Percentiles rank a stretch among this genome's conserved stretches.
phyloP scores from a whole-genome alignment of 2,797 vertebrate species.

The Enteromius paludinosus region DNA sequence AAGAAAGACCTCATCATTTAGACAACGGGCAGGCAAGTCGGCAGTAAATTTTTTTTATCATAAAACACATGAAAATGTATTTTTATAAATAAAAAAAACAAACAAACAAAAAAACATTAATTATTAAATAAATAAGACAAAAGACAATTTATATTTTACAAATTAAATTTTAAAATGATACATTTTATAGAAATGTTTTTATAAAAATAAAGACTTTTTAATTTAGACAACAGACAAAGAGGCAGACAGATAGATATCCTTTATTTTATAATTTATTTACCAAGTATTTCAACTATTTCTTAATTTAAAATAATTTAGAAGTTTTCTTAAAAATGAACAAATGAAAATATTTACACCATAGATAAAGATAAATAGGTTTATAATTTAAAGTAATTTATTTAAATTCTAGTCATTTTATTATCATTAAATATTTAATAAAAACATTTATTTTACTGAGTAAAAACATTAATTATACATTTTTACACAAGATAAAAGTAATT shows the following conservation, averaged over 20 bases:
- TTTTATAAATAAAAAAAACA: not conserved
- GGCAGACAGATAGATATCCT: not conserved
- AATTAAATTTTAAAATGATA: not conserved
- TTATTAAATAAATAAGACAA: not conserved
- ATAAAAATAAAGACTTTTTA: not conserved
- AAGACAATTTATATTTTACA: not conserved
- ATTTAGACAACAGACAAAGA: not conserved
- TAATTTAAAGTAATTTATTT: not conserved
- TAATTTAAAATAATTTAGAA: not conserved
- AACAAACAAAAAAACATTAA: rapidly evolving
- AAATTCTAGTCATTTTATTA: not conserved
- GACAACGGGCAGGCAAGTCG: not conserved
- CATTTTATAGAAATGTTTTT: not conserved
- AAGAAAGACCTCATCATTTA: not conserved
- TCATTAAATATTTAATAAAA: not conserved
- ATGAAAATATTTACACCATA: not conserved
- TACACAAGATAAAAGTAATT: not conserved
- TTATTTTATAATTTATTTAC: not conserved
- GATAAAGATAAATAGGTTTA: not conserved
- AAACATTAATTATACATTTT: not conserved
- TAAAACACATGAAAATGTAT: not conserved
- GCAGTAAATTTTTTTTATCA: not conserved
- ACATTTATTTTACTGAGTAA: not conserved
- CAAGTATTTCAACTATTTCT: not conserved
- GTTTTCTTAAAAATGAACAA: not conserved